phyloP scores from a whole-genome alignment of 2,113 vertebrate species.

The Mesembrinibis cayennensis region DNA sequence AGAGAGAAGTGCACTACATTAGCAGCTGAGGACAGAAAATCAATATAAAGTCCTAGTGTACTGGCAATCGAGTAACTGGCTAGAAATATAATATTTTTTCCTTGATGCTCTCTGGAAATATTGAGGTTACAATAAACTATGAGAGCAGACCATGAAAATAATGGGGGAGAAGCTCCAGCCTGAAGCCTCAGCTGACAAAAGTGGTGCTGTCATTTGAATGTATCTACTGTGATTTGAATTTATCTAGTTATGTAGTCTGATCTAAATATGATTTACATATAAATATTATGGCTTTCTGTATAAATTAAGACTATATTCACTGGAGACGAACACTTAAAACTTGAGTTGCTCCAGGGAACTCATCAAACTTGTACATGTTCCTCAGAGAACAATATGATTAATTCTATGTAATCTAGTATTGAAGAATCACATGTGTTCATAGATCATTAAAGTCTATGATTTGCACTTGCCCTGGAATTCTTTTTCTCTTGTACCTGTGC shows the following conservation, averaged over 20 bases:
- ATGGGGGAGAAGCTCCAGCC: background rate
- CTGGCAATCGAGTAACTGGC: conserved; percentile 23
- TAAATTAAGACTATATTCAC: background rate
- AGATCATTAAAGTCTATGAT: background rate
- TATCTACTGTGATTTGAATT: background rate
- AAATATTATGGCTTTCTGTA: background rate
- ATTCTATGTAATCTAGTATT: background rate
- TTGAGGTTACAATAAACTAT: conserved; percentile 4
- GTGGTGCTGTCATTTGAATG: background rate
- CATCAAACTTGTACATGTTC: background rate
- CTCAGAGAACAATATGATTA: background rate
- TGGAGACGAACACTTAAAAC: background rate
- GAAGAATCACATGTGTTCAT: background rate
- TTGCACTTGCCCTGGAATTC: background rate
- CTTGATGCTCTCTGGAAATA: conserved; percentile 11
- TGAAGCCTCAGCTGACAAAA: background rate
- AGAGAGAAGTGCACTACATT: conserved; percentile 44
- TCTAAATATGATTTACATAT: background rate
- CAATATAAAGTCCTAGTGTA: conserved; percentile 25
- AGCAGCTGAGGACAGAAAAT: conserved; percentile 64
- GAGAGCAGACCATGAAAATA: background rate
- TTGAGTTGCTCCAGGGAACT: background rate
- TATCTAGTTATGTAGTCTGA: background rate
- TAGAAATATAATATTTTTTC: conserved; percentile 12
- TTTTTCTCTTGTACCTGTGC: background rate